These are phyloP conservation scores for Adelosebastes latens DNA, from an alignment of 2,797 vertebrate genomes.

Conservation along the genomic window DNA sequence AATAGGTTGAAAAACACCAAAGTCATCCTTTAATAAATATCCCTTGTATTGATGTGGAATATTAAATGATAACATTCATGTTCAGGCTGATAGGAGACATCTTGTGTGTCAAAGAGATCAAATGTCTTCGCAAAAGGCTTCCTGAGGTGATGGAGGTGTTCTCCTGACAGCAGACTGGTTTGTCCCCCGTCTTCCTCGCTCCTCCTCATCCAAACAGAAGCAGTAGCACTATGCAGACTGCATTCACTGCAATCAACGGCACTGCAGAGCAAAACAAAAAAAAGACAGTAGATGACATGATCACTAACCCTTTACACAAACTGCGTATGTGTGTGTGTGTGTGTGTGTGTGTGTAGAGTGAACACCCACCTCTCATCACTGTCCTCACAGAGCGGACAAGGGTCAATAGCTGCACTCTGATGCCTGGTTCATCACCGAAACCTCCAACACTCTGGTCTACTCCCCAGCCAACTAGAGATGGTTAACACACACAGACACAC, in stretches of 20 bases:
- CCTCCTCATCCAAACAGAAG: conserved; percentile 90
- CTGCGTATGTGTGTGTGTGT: background rate
- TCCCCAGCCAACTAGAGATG: conserved; percentile 90
- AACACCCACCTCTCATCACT: conserved; percentile 90
- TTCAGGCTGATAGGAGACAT: background rate
- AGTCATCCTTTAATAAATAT: background rate
- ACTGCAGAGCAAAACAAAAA: conserved; percentile 77
- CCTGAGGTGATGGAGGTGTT: conserved; percentile 43
- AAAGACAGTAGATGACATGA: background rate
- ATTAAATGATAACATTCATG: conserved; percentile 22
- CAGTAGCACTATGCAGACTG: conserved; percentile 89
- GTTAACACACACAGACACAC: background rate
- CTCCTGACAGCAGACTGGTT: background rate
- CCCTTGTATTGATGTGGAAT: background rate
- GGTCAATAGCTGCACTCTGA: conserved; percentile 92
- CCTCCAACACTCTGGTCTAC: conserved; percentile 93
- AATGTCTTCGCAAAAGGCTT: conserved; percentile 15
- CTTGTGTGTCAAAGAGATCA: background rate
- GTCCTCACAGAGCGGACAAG: conserved; percentile 93
- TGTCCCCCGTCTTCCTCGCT: background rate
- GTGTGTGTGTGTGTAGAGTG: background rate
- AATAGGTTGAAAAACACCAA: too few species aligned
- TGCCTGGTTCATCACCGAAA: conserved; percentile 94
- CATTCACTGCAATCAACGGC: conserved; percentile 91
- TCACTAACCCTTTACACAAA: background rate